These are phyloP conservation scores for Congeria kusceri DNA, from an alignment of 2,888 invertebrate species.

Conservation along the genomic window DNA sequence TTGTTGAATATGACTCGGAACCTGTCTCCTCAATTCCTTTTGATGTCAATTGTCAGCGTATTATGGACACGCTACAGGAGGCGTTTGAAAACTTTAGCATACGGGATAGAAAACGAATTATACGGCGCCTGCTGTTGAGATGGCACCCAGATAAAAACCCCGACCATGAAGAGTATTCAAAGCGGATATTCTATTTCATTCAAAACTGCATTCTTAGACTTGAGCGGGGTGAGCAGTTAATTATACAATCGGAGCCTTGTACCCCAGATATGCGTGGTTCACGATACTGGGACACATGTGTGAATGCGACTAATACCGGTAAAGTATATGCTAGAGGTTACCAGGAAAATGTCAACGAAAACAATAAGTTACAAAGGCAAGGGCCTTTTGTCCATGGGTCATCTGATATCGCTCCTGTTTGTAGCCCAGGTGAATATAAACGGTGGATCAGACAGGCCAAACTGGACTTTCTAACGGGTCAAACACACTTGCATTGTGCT, in stretches of 20 bases:
- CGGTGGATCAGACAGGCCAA: constrained; percentile 61
- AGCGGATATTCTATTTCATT: constrained; percentile 58
- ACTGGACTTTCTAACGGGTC: constrained; percentile 48
- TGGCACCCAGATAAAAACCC: constrained; percentile 69
- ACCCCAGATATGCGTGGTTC: constrained; percentile 27
- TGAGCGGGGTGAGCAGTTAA: constrained; percentile 29
- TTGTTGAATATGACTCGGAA: constrained; percentile 25
- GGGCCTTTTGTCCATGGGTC: constrained; percentile 17
- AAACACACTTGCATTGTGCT: constrained; percentile 4
- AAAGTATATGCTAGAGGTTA: constrained; percentile 20
- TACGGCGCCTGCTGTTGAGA: constrained; percentile 44
- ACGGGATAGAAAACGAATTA: constrained; percentile 42
- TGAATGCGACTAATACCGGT: constrained; percentile 15
- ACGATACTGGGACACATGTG: constrained; percentile 12
- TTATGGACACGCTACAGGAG: constrained; percentile 32
- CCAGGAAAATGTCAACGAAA: constrained; percentile 21
- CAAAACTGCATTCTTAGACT: constrained; percentile 44
- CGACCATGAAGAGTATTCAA: constrained; percentile 49
- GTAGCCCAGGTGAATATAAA: constrained; percentile 43
- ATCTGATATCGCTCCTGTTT: background rate
- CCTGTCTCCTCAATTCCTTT: constrained; percentile 35
- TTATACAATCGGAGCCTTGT: background rate
- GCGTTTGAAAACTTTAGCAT: constrained; percentile 31
- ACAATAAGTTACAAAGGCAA: constrained; percentile 12
- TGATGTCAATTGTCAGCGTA: constrained; percentile 43